Evolutionary conservation across 2,888 invertebrate species (phyloP).

Genomic region (Dasypolia templi): DNA sequence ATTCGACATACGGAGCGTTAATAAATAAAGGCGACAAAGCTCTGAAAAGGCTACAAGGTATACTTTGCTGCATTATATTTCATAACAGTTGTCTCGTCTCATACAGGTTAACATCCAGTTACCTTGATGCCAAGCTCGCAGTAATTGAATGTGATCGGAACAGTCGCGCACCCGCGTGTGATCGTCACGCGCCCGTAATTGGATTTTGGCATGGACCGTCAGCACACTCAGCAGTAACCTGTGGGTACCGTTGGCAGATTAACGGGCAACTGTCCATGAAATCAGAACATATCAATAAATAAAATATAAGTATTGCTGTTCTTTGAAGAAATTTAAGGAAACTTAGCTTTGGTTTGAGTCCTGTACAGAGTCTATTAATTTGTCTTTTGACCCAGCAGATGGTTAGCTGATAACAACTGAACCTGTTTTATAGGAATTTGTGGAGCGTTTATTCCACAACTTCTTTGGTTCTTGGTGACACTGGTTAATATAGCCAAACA

Average conservation of each 20-base stretch:
- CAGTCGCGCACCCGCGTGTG: constrained; percentile 49
- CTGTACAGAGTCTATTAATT: neutral
- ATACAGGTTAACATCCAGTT: constrained; percentile 20
- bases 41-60: neutral
- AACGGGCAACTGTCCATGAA: constrained; percentile 28
- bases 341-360: neutral
- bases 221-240: constrained; percentile 33
- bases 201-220: constrained; percentile 61
- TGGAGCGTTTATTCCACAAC: too few relatives aligned
- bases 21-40: too few relatives aligned
- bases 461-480: neutral
- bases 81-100: constrained; percentile 22
- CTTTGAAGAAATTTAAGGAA: neutral
- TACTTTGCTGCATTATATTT: neutral
- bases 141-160: constrained; percentile 39
- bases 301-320: constrained; percentile 3
- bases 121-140: constrained; percentile 27
- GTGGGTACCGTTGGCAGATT: constrained; percentile 53
- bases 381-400: neutral
- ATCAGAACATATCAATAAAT: constrained; percentile 22
- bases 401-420: neutral
- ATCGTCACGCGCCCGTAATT: constrained; percentile 61
- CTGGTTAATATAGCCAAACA: neutral
- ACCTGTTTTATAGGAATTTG: neutral
- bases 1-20: too few relatives aligned